These are phyloP conservation scores for Pammene fasciana DNA, from an alignment of 2,888 invertebrate species.

Conservation along the genomic window DNA sequence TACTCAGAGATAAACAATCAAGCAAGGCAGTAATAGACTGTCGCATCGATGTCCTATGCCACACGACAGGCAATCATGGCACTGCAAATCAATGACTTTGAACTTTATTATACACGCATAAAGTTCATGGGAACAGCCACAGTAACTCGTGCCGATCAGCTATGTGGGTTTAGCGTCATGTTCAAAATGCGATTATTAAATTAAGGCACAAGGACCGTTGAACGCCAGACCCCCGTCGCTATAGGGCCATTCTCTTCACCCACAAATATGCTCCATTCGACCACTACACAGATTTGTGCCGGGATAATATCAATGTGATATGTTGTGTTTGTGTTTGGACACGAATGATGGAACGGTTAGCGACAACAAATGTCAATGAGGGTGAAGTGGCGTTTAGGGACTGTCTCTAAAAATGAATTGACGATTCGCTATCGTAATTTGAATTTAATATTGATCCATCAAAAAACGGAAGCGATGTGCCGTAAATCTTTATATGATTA, in stretches of 20 bases:
- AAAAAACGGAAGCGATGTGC: not conserved
- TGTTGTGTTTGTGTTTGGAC: slow-evolving; percentile 60
- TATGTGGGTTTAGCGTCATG: slow-evolving; percentile 47
- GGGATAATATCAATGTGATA: slow-evolving; percentile 53
- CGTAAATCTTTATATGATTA: not conserved
- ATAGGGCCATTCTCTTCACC: slow-evolving; percentile 56
- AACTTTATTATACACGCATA: slow-evolving; percentile 29
- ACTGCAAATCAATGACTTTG: slow-evolving; percentile 13
- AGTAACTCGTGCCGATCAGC: slow-evolving; percentile 22
- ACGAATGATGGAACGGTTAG: slow-evolving; percentile 53
- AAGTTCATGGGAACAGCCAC: slow-evolving; percentile 21
- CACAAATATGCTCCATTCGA: slow-evolving; percentile 56
- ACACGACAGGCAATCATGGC: slow-evolving; percentile 22
- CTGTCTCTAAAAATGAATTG: slow-evolving; percentile 25
- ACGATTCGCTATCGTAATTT: slow-evolving; percentile 16
- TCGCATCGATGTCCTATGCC: slow-evolving; percentile 39
- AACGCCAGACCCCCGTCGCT: slow-evolving; percentile 63
- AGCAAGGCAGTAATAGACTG: slow-evolving; percentile 45
- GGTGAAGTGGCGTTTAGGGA: slow-evolving; percentile 38
- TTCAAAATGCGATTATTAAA: slow-evolving; percentile 72
- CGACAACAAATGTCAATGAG: slow-evolving; percentile 40
- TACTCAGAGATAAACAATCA: slow-evolving; percentile 49
- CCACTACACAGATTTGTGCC: slow-evolving; percentile 53
- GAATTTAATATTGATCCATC: slow-evolving; percentile 15
- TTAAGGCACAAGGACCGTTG: slow-evolving; percentile 61